Conservation (phyloP, 2,888 invertebrate species). For the Dione vanillae region DNA sequence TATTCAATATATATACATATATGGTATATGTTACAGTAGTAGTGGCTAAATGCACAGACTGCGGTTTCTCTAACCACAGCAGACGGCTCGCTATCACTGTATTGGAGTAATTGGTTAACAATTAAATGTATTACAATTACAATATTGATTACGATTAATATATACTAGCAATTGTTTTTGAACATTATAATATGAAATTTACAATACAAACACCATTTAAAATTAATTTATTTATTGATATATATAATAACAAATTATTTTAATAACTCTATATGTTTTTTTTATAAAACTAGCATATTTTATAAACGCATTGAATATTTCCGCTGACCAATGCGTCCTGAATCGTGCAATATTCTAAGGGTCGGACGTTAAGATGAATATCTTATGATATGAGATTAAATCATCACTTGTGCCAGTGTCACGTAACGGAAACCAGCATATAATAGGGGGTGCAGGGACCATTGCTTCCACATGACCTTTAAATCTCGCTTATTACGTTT, state of each 20-base stretch:
- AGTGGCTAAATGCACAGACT: constrained; percentile 65
- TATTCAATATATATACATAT: neutral
- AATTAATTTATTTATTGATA: too few species aligned
- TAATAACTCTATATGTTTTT: too few species aligned
- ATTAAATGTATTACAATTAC: constrained; percentile 30
- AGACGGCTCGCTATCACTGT: constrained; percentile 53
- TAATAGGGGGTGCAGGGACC: neutral
- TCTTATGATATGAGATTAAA: constrained; percentile 5
- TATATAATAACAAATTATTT: too few species aligned
- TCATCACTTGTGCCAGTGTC: constrained; percentile 1
- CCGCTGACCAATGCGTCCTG: neutral
- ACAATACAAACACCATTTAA: too few species aligned
- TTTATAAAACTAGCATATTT: neutral
- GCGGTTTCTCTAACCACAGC: constrained; percentile 62
- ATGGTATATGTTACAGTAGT: constrained; percentile 59
- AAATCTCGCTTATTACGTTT: neutral
- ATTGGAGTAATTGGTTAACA: constrained; percentile 55
- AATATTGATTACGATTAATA: neutral
- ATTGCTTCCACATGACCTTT: neutral
- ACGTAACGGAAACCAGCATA: constrained; percentile 3
- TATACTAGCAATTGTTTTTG: too few species aligned
- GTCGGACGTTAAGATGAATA: constrained; percentile 1
- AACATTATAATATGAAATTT: too few species aligned
- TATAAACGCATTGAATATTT: constrained; percentile 4
- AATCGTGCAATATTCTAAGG: neutral